Evolutionary conservation across 2,888 invertebrate species (phyloP).

Genomic region (Tiphia femorata): DNA sequence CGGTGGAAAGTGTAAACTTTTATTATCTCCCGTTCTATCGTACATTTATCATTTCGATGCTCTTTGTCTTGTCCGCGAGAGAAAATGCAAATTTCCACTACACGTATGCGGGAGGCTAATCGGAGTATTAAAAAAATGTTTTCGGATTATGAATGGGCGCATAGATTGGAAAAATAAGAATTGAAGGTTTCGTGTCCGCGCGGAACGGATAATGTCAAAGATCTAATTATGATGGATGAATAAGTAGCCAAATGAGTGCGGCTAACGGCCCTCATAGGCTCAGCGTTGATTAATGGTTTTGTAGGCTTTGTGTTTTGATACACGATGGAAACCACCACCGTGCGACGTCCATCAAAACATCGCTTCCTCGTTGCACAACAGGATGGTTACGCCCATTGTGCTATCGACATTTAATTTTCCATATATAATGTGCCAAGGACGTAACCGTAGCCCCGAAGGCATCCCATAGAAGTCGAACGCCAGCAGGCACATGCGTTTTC

Average conservation of each 20-base stretch:
- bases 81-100: no score
- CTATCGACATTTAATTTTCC: slow-evolving; percentile 23
- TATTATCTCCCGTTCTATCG: no score
- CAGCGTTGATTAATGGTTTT: slow-evolving; percentile 60
- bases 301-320: slow-evolving; percentile 37
- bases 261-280: slow-evolving; percentile 61
- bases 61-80: no score
- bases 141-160: no score
- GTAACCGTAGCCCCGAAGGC: neutral
- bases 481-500: slow-evolving; percentile 31
- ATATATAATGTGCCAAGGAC: slow-evolving; percentile 11
- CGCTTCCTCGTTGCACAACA: slow-evolving; percentile 33
- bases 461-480: slow-evolving; percentile 19
- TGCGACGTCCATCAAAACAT: slow-evolving; percentile 18
- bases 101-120: no score
- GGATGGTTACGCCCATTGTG: slow-evolving; percentile 25
- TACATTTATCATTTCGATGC: no score
- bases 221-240: slow-evolving; percentile 67
- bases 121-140: no score
- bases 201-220: no score
- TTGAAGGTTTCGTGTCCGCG: no score
- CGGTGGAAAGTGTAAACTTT: no score
- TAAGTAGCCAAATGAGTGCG: slow-evolving; percentile 65
- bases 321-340: slow-evolving; percentile 31
- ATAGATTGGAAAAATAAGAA: no score